phyloP scores from a whole-genome alignment of 2,888 invertebrate species.

The Opisthograptis luteolata region DNA sequence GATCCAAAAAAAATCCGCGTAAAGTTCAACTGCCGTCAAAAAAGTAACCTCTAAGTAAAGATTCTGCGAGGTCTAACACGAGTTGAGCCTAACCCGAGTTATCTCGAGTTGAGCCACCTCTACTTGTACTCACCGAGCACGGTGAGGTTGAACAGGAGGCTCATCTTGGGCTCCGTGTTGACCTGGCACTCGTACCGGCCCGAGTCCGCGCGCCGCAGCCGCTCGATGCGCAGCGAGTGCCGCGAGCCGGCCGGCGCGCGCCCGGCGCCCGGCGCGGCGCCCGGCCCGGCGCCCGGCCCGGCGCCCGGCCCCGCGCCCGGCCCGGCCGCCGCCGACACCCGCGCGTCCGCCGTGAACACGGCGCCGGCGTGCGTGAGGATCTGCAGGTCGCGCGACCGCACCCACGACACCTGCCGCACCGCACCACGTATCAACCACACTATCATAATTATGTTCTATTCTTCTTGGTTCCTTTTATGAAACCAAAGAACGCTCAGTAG shows the following conservation, averaged over 20 bases:
- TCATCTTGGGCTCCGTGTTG: conserved; percentile 90
- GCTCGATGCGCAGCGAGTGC: conserved; percentile 84
- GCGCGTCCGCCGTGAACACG: conserved; percentile 87
- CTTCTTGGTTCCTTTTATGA: too few species aligned
- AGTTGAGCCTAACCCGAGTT: too few species aligned
- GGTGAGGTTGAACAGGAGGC: conserved; percentile 86
- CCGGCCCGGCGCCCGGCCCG: conserved; percentile 60
- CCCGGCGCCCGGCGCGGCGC: conserved; percentile 67
- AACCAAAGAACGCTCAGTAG: too few species aligned
- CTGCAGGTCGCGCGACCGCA: conserved; percentile 87
- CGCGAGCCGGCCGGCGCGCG: conserved; percentile 64
- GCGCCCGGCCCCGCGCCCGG: conserved; percentile 62
- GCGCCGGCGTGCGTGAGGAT: conserved; percentile 87
- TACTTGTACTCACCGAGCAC: conserved; percentile 81
- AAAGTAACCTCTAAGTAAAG: too few species aligned
- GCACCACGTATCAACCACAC: background rate
- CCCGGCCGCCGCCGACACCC: conserved; percentile 82
- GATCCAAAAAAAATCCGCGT: too few species aligned
- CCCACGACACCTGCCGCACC: conserved; percentile 88
- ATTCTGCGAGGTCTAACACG: too few species aligned
- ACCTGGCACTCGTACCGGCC: conserved; percentile 91
- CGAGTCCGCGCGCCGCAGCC: conserved; percentile 84
- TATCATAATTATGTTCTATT: too few species aligned
- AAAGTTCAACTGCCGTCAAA: too few species aligned
- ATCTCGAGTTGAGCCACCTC: too few species aligned